Percentiles rank a stretch among this genome's conserved stretches.
Evolutionary conservation across 1,140 invertebrate genomes (phyloP).

Genomic region (Tetragonula clypearis): DNA sequence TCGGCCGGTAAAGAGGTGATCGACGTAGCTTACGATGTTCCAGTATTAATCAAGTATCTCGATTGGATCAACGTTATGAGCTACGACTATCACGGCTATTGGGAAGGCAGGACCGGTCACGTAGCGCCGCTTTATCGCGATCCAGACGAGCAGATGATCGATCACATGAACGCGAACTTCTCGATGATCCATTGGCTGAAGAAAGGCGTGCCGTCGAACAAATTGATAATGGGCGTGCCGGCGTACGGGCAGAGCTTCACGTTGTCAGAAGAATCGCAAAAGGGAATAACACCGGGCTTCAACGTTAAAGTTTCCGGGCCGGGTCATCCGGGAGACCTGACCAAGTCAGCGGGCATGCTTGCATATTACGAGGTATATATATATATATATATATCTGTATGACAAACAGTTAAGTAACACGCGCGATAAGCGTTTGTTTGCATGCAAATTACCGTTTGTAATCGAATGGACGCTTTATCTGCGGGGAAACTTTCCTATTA

Average conservation of each 20-base stretch:
- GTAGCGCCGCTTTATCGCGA: conserved; percentile 89
- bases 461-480: not conserved
- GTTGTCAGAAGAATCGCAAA: conserved; percentile 81
- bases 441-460: not conserved
- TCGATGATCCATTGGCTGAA: conserved; percentile 88
- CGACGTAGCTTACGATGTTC: conserved; percentile 90
- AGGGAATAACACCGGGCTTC: conserved; percentile 80
- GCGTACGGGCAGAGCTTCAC: conserved; percentile 95
- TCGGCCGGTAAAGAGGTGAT: conserved; percentile 95
- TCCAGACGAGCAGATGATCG: conserved; percentile 84
- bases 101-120: conserved; percentile 91
- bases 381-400: conserved; percentile 63
- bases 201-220: conserved; percentile 89
- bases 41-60: conserved; percentile 84
- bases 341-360: conserved; percentile 90
- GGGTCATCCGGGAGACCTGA: conserved; percentile 93
- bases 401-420: not conserved
- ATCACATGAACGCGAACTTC: conserved; percentile 91
- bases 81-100: conserved; percentile 94
- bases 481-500: not conserved
- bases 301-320: conserved; percentile 90
- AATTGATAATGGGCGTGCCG: conserved; percentile 92
- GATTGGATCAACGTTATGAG: conserved; percentile 94
- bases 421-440: not conserved
- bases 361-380: conserved; percentile 90